A percentile compares a stretch with the other conserved stretches of the same genome.
phyloP scores from a whole-genome alignment of 2,797 vertebrate species.

The Sebastes miniatus region DNA sequence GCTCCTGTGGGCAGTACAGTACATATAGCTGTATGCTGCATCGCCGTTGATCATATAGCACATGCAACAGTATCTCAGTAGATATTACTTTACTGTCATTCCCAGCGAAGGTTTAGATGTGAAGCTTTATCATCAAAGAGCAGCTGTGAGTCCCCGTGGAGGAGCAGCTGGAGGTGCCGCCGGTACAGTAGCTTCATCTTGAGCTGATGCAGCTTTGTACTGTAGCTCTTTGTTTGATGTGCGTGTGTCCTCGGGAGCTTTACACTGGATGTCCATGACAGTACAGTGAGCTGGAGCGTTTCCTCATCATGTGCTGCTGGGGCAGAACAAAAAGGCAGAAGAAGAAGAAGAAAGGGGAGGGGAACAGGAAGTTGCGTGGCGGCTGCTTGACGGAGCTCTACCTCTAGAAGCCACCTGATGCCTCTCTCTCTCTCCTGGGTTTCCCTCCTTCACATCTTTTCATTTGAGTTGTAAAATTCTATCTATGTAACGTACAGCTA shows the following conservation, averaged over 20 bases:
- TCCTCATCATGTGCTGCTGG: background rate
- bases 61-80: background rate
- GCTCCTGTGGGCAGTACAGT: background rate
- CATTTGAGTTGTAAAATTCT: background rate
- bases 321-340: background rate
- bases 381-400: background rate
- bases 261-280: conserved; percentile 7
- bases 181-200: background rate
- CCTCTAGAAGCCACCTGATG: background rate
- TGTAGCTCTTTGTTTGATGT: conserved; percentile 17
- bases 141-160: background rate
- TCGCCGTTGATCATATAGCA: background rate
- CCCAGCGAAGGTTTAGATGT: background rate
- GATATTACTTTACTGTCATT: background rate
- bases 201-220: background rate
- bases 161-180: conserved; percentile 19
- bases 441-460: background rate
- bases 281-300: background rate
- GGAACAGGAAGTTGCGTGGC: background rate
- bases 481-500: background rate
- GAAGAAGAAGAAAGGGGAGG: background rate
- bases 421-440: background rate
- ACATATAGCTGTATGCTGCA: background rate
- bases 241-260: background rate
- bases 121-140: conserved; percentile 33